A percentile compares a stretch with the other conserved stretches of the same genome.
These are phyloP conservation scores for Crotalus tigris DNA, from an alignment of 2,113 vertebrate species.

Conservation along the genomic window DNA sequence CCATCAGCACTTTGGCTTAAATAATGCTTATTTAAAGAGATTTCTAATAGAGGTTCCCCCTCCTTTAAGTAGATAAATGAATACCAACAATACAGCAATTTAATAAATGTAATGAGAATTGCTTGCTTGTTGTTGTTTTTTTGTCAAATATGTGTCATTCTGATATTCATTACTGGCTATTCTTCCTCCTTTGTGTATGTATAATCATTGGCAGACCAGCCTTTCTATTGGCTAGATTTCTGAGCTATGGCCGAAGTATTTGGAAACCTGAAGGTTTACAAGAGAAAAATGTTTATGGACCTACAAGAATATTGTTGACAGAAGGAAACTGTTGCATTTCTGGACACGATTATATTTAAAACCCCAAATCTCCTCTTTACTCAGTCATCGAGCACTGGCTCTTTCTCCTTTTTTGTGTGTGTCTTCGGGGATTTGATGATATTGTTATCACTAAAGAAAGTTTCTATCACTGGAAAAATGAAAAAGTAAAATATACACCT, in stretches of 20 bases:
- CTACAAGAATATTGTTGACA: neutral
- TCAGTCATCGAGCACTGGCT: conserved; percentile 1
- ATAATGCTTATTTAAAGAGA: conserved; percentile 49
- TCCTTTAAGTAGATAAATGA: conserved; percentile 57
- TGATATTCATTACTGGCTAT: conserved; percentile 40
- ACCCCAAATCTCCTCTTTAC: conserved; percentile 6
- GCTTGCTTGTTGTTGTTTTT: conserved; percentile 42
- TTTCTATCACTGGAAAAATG: neutral
- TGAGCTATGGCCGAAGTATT: conserved; percentile 10
- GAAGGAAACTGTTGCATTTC: neutral
- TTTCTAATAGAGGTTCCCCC: conserved; percentile 36
- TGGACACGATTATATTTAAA: neutral
- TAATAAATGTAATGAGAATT: conserved; percentile 65
- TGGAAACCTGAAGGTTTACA: conserved; percentile 27
- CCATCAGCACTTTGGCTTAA: conserved; percentile 61
- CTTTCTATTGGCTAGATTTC: conserved; percentile 28
- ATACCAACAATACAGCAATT: conserved; percentile 53
- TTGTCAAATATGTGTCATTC: conserved; percentile 53
- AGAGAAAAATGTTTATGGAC: conserved; percentile 12
- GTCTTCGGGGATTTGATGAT: conserved; percentile 1
- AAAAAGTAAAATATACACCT: neutral
- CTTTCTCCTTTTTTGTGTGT: conserved; percentile 1
- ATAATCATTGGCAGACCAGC: conserved; percentile 28
- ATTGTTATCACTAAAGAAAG: neutral
- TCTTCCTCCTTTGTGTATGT: conserved; percentile 34